Evolutionary conservation across 1,140 invertebrate genomes (phyloP).

Genomic region (Melitaea cinxia): DNA sequence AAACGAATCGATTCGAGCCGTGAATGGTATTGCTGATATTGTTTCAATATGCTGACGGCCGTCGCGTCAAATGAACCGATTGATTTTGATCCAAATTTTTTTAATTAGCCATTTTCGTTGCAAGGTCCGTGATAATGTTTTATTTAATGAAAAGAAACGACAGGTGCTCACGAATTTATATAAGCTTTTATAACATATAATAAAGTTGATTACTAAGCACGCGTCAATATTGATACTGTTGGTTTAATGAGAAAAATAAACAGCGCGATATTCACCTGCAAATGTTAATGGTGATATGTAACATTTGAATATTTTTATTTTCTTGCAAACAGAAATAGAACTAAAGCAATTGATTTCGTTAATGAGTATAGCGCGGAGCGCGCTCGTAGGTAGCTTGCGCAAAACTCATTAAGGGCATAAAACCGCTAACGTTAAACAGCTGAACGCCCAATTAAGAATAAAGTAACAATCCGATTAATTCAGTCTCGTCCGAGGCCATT

Average conservation of each 20-base stretch:
- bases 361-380: slow-evolving; percentile 11
- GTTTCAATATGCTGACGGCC: slow-evolving; percentile 51
- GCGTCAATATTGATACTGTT: slow-evolving; percentile 1
- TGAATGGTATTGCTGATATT: slow-evolving; percentile 60
- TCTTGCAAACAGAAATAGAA: not conserved
- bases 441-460: slow-evolving; percentile 55
- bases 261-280: not conserved
- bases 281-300: not conserved
- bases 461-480: slow-evolving; percentile 69
- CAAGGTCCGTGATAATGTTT: slow-evolving; percentile 25
- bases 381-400: not conserved
- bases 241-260: not conserved
- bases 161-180: slow-evolving; percentile 9
- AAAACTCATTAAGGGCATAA: slow-evolving; percentile 38
- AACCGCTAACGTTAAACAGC: slow-evolving; percentile 30
- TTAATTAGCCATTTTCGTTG: slow-evolving; percentile 45
- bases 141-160: not conserved
- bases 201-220: slow-evolving; percentile 5
- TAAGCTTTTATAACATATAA: not conserved
- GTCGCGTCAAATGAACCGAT: slow-evolving; percentile 50
- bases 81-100: slow-evolving; percentile 61
- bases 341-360: slow-evolving; percentile 20
- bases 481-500: slow-evolving; percentile 48
- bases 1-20: slow-evolving; percentile 68
- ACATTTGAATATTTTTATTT: not conserved